Base-by-base conservation (phyloP, 2,113 vertebrate genomes). In the Rhipidura dahli region DNA sequence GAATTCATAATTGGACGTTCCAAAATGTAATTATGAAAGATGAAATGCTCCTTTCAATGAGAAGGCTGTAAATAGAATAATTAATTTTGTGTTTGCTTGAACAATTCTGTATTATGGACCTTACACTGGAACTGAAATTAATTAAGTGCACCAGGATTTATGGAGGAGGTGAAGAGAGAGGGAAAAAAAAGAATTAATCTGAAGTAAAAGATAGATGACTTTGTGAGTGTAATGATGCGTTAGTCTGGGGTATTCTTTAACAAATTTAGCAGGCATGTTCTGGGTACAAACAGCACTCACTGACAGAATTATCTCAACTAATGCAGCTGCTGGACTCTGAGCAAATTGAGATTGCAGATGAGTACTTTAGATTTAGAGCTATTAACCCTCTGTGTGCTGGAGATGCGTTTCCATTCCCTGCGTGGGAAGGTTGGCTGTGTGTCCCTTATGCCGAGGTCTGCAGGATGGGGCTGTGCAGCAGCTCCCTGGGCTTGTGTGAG, bases 141-240 rank as follows among this genome's bases (percentile, higher is more conserved):
- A 99, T 99, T 99, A 99, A 99, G 99, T 99, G 99, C 98, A 99
- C 99, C 98, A 99, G 99, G 99, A 99, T 99, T 99, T 99, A 99
- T 99, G 99, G 99, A 98, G 98, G 98, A 98, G 98, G 98, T 98
- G 98, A 98, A 98, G 98, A 99, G 99, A 99, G 98, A 98, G 97
- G 97, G 98, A 98, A 98, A 98, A 98, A 98, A 99, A 98, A 98
- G 99, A 99, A 99, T 99, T 99, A 99, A 99, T 99, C 98, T 98
- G 96, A 98, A 99, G 98, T 98, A 97, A 98, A 99, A 99, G 99
- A 99, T 99, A 99, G 99, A 99, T 99, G 99, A 99, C 98, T 98
- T 98, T 98, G 98, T 97, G 98, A 99, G 99, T 98, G 98, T 99
- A 99, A 99, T 99, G 99, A 99, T 98, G 98, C 98, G 98, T 98